Base-by-base conservation (phyloP, 2,888 invertebrate genomes). In the Cephus runcator region DNA sequence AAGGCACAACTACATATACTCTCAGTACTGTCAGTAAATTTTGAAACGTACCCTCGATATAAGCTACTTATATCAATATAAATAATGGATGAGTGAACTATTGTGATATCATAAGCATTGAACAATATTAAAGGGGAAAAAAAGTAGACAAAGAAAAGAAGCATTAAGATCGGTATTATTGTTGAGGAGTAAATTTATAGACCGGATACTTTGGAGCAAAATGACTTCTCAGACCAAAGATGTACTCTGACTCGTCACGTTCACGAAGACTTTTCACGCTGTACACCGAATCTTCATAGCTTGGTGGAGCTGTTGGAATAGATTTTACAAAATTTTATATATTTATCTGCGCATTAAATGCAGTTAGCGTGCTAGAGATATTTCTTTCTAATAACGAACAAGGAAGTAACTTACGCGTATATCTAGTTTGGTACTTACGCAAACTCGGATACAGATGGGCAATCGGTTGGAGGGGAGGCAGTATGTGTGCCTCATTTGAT, bases 191-290 rank as follows among this genome's bases (percentile, higher is more conserved):
- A 75, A 90, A 91, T 81, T 91, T 91, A 80, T 91, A 92, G 9
- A 92, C 90, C 15, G 92, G 92, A 83, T 92, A 92, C 82, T 86
- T 86, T 4, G 92, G 92, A 12, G 90, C 88, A 81, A 90, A 92
- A 69, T 81, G 87, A 79, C 85, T 83, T 77, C 80, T 81, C 23
- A 85, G 80, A 30, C 92, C 92, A 73, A 89, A 87, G 23, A 91
- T 83, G 84, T 94, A 92, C 77, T 93, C 93, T 15, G 93, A 94
- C 86, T 96, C 96, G 56, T 94, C 94, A 69, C 93, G 92, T 81
- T 95, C 95, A 79, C 93, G 93, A 75, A 96, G 94, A 80, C 93
- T 93, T 75, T 93, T 92, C 4, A 95, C 94, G n/a, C 93, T 92
- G 86, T 93, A 94, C 73, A 93, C 90, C 31, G 94, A 93, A 89